phyloP scores from a whole-genome alignment of 2,888 invertebrate species.

The Melinopterus prodromus region DNA sequence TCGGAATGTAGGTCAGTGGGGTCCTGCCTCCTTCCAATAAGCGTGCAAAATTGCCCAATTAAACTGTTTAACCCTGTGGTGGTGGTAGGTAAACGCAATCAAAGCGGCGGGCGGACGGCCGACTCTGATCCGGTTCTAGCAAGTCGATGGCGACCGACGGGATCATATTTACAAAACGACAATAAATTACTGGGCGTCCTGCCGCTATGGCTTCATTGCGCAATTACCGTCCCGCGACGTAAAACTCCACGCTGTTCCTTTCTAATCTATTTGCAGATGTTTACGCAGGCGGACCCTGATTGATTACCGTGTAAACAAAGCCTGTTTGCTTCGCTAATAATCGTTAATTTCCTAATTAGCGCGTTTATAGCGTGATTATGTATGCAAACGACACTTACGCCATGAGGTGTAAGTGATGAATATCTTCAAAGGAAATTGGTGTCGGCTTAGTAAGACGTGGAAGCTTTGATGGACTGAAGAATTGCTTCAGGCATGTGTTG shows the following conservation, averaged over 20 bases:
- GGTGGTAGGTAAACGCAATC: slow-evolving; percentile 4
- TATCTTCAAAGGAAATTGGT: not conserved
- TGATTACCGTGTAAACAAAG: not conserved
- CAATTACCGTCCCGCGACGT: not conserved
- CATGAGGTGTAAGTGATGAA: not conserved
- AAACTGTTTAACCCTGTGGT: not conserved
- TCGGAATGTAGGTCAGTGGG: not conserved
- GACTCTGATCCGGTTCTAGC: not conserved
- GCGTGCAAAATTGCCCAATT: not conserved
- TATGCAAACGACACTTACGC: not conserved
- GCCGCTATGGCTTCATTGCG: not conserved
- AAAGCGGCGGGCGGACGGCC: not conserved
- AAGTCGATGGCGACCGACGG: not conserved
- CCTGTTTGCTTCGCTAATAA: not conserved
- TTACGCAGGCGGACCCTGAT: not conserved
- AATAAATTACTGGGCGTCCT: not conserved
- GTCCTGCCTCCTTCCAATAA: not conserved
- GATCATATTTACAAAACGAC: not conserved
- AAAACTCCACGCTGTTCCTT: not conserved
- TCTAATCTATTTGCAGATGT: not conserved
- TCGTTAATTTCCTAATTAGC: not conserved
- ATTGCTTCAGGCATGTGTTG: too few relatives aligned
- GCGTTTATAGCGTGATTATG: not conserved
- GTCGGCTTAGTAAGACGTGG: not conserved
- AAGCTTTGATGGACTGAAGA: too few relatives aligned